phyloP scores from a whole-genome alignment of 2,888 invertebrate genomes.

The Drosophila trichaetosa region DNA sequence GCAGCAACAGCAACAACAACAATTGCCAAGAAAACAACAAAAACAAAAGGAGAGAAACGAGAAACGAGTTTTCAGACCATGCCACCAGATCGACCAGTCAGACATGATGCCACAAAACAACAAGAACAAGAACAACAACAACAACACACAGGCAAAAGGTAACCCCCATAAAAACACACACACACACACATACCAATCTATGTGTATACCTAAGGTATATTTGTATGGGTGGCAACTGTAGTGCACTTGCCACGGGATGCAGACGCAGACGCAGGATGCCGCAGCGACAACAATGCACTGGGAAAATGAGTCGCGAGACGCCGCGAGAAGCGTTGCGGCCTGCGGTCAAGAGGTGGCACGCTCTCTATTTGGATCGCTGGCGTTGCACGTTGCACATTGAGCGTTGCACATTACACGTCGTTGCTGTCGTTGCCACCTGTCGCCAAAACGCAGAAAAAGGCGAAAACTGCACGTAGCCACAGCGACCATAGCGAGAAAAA shows the following conservation, averaged over 20 bases:
- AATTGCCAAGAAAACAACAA: constrained; percentile 48
- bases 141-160: constrained; percentile 55
- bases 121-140: constrained; percentile 49
- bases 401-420: constrained; percentile 26
- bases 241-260: constrained; percentile 54
- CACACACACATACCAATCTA: constrained; percentile 11
- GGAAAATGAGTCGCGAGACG: constrained; percentile 50
- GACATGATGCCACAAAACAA: constrained; percentile 65
- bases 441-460: constrained; percentile 42
- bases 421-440: constrained; percentile 64
- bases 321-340: constrained; percentile 22
- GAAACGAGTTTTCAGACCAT: constrained; percentile 73
- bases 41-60: constrained; percentile 48
- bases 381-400: constrained; percentile 25
- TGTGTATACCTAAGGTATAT: not conserved
- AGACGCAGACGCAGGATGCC: constrained; percentile 43
- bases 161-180: constrained; percentile 60
- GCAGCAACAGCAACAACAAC: constrained; percentile 34
- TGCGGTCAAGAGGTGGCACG: constrained; percentile 61
- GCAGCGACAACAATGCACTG: constrained; percentile 42
- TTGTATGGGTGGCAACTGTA: constrained; percentile 44
- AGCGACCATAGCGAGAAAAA: constrained; percentile 32
- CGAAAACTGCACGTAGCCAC: constrained; percentile 58
- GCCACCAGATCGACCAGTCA: constrained; percentile 75
- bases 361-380: constrained; percentile 48